Evolutionary conservation across 2,797 vertebrate genomes (phyloP).

Genomic region (Enteromius unitaeniatus): DNA sequence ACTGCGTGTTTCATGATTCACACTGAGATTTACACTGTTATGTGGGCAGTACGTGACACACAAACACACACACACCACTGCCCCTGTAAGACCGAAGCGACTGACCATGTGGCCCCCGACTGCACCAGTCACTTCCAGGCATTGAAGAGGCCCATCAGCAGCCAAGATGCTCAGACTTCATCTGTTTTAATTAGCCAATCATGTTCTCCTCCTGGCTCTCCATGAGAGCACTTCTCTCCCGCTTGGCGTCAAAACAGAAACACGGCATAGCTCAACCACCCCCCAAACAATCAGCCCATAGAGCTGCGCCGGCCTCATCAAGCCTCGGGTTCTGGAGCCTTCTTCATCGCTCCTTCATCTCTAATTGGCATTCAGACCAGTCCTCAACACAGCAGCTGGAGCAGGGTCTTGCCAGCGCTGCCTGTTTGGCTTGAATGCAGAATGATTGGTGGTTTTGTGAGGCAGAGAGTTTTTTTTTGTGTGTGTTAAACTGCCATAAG

Average conservation of each 20-base stretch:
- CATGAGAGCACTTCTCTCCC: conserved; percentile 40
- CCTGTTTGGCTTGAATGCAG: conserved; percentile 30
- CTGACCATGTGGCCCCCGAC: conserved; percentile 10
- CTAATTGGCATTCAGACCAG: conserved; percentile 48
- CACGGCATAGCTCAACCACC: conserved; percentile 14
- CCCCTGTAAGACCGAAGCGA: not conserved
- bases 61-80: not conserved
- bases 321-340: conserved; percentile 27
- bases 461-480: not conserved
- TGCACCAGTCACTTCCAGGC: conserved; percentile 40
- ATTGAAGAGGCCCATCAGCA: conserved; percentile 33
- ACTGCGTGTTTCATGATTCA: conserved; percentile 10
- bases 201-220: conserved; percentile 46
- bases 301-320: conserved; percentile 8
- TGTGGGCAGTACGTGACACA: not conserved
- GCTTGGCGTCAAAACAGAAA: conserved; percentile 35
- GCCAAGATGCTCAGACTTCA: conserved; percentile 50
- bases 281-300: conserved; percentile 18
- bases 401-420: conserved; percentile 17
- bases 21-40: not conserved
- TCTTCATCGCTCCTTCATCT: conserved; percentile 41
- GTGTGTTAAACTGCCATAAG: not conserved
- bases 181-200: conserved; percentile 56
- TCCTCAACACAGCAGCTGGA: conserved; percentile 27
- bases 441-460: conserved; percentile 30